Evolutionary conservation across 2,113 vertebrate genomes (phyloP).

Genomic region (Chaetodon trifascialis): DNA sequence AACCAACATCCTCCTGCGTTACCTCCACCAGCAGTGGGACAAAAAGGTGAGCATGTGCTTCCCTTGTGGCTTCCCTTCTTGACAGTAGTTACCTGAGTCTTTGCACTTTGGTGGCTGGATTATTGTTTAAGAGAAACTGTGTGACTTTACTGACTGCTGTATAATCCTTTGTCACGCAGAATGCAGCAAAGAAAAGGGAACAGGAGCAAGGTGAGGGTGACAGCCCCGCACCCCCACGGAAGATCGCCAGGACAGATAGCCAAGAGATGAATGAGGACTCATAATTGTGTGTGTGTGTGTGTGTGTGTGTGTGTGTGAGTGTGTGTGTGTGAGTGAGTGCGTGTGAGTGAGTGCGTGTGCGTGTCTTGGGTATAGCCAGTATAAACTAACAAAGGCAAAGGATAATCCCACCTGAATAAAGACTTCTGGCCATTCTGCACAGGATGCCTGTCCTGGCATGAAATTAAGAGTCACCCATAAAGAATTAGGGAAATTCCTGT

Average conservation of each 20-base stretch:
- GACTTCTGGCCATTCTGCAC: slow-evolving; percentile 20
- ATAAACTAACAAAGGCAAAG: slow-evolving; percentile 41
- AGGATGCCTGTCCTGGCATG: slow-evolving; percentile 26
- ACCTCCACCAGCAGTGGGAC: slow-evolving; percentile 99
- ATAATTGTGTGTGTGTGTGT: slow-evolving; percentile 75
- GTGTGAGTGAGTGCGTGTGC: slow-evolving; percentile 10
- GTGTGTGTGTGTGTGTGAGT: slow-evolving; percentile 1
- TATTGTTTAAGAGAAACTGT: not conserved
- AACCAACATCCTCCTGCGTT: slow-evolving; percentile 98
- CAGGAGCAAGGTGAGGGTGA: slow-evolving; percentile 95
- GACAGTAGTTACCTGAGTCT: not conserved
- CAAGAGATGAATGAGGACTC: slow-evolving; percentile 99
- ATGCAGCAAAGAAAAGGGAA: slow-evolving; percentile 97
- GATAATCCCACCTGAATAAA: slow-evolving; percentile 20
- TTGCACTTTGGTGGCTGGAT: not conserved
- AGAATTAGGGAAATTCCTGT: slow-evolving; percentile 28
- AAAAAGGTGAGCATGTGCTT: slow-evolving; percentile 90
- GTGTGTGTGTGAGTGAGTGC: slow-evolving; percentile 11
- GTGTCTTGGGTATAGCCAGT: slow-evolving; percentile 53
- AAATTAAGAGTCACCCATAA: not conserved
- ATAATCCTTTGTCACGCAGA: slow-evolving; percentile 83
- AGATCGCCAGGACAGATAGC: slow-evolving; percentile 97
- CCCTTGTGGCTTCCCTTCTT: not conserved
- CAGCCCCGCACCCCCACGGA: slow-evolving; percentile 93
- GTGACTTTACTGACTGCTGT: slow-evolving; percentile 60